Evolutionary conservation across 92 coral and sea anemone genomes (phyloP).

Genomic region (Phenganax subtilis): DNA sequence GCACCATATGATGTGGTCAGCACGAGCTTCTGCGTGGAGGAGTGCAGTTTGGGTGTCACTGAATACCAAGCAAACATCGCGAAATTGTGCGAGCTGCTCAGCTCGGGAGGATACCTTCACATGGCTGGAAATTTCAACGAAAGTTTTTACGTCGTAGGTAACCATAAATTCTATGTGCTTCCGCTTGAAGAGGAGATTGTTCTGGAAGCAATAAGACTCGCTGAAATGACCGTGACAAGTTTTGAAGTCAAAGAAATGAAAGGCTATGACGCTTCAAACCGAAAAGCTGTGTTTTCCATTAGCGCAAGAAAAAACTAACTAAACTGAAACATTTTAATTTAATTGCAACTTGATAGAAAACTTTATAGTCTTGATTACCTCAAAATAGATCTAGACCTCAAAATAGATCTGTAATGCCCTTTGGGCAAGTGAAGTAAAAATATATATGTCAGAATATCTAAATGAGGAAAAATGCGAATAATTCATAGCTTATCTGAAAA

Average conservation of each 20-base stretch:
- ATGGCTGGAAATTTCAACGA: constrained; percentile 25
- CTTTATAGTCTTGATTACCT: too few species aligned
- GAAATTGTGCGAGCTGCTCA: constrained; percentile 28
- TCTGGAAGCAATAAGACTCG: constrained; percentile 20
- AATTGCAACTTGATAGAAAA: too few species aligned
- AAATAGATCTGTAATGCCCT: too few species aligned
- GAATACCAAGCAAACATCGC: constrained; percentile 30
- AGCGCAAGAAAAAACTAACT: background rate
- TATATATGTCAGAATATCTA: too few species aligned
- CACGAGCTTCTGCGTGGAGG: constrained; percentile 40
- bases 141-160: constrained; percentile 19
- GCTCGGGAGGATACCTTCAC: constrained; percentile 24
- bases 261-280: background rate
- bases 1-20: constrained; percentile 21
- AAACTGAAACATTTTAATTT: too few species aligned
- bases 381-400: too few species aligned
- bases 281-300: background rate
- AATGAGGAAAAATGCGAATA: too few species aligned
- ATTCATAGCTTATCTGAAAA: too few species aligned
- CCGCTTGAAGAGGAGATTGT: constrained; percentile 10
- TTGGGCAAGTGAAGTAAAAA: too few species aligned
- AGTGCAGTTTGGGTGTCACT: background rate
- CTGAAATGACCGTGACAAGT: constrained; percentile 15
- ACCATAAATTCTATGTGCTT: constrained; percentile 1
- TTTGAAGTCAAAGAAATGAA: constrained; percentile 11